Evolutionary conservation across 2,888 invertebrate genomes (phyloP).

Genomic region (Andrena fulva): DNA sequence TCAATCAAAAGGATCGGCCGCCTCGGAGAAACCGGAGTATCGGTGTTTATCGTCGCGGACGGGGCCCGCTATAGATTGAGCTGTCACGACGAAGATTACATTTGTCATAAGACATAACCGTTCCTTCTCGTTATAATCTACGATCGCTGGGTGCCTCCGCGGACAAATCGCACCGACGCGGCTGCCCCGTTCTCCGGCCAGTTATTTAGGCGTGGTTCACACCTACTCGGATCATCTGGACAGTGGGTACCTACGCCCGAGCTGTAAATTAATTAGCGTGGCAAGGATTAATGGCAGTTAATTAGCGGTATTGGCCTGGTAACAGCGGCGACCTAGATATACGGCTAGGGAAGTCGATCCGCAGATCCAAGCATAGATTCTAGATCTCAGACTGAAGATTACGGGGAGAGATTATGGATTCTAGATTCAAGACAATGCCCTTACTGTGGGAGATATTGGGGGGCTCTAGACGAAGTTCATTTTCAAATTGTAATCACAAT

Average conservation of each 20-base stretch:
- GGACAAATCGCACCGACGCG: conserved; percentile 47
- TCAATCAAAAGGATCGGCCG: conserved; percentile 51
- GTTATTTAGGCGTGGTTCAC: conserved; percentile 41
- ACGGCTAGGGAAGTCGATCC: no score
- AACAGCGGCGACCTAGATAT: no score
- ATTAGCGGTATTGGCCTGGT: neutral
- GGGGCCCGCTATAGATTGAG: conserved; percentile 72
- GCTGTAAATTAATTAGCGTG: conserved; percentile 10
- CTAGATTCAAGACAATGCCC: no score
- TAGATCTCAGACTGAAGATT: no score
- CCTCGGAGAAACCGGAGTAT: conserved; percentile 47
- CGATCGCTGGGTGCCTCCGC: conserved; percentile 52
- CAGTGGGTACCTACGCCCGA: neutral
- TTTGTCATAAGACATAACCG: conserved; percentile 78
- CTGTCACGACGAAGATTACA: conserved; percentile 78
- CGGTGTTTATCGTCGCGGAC: conserved; percentile 52
- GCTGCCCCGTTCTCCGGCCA: conserved; percentile 21
- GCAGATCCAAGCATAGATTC: no score
- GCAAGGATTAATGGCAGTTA: conserved; percentile 6
- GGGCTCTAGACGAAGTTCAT: no score
- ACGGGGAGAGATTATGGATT: no score
- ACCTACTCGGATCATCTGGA: conserved; percentile 27
- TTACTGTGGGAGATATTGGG: no score
- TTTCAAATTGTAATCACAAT: no score
- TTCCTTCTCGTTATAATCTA: conserved; percentile 63